These are phyloP conservation scores for Myripristis murdjan DNA, from an alignment of 2,797 vertebrate species.

Conservation along the genomic window DNA sequence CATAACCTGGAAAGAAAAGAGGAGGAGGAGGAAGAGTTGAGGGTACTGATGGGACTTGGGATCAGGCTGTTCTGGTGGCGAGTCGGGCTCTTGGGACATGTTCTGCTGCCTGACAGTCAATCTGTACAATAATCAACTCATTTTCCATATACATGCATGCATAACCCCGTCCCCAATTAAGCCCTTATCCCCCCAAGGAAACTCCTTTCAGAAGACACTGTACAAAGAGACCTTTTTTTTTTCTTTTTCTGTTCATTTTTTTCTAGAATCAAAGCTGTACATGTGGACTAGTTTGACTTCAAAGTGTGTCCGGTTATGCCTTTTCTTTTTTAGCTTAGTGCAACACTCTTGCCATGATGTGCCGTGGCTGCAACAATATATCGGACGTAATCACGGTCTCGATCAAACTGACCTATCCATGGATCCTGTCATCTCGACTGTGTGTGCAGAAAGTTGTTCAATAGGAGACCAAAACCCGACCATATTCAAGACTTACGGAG, in stretches of 20 bases:
- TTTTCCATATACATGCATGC: constrained; percentile 95
- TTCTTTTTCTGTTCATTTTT: constrained; percentile 50
- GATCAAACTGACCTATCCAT: constrained; percentile 22
- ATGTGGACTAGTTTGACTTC: constrained; percentile 67
- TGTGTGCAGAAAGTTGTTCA: constrained; percentile 71
- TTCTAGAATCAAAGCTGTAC: constrained; percentile 68
- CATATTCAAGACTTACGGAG: constrained; percentile 29
- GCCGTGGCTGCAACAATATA: constrained; percentile 64
- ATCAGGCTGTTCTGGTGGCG: constrained; percentile 89
- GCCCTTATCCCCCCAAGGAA: constrained; percentile 48
- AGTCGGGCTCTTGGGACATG: constrained; percentile 88
- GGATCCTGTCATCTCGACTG: constrained; percentile 74
- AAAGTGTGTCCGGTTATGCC: constrained; percentile 73
- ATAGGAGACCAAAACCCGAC: constrained; percentile 63
- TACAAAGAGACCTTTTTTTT: constrained; percentile 75
- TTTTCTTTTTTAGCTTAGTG: constrained; percentile 73
- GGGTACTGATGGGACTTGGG: constrained; percentile 89
- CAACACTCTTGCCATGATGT: constrained; percentile 58
- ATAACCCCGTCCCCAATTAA: constrained; percentile 58
- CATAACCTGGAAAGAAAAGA: constrained; percentile 63
- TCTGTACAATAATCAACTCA: constrained; percentile 93
- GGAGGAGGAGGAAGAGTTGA: constrained; percentile 78
- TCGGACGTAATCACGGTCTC: constrained; percentile 33
- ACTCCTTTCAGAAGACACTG: constrained; percentile 77
- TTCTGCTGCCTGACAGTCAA: constrained; percentile 91